Conservation (phyloP, 64 coral and sea anemone species). For the Orbicella faveolata region DNA sequence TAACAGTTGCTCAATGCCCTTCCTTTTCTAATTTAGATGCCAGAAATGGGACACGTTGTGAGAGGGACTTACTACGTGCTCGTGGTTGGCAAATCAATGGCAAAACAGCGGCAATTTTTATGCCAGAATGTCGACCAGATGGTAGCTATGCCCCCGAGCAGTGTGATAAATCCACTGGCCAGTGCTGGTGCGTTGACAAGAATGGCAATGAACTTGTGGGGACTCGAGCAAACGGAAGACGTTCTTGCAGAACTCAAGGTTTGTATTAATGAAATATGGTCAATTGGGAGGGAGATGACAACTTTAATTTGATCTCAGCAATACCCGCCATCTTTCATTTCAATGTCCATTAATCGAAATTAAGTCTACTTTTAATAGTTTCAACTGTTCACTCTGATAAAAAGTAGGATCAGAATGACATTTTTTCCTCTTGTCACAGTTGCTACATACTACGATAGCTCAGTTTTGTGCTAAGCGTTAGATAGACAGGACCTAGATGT, state of each 20-base stretch:
- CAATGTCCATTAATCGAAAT: no score
- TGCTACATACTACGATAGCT: no score
- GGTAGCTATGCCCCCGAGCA: constrained; percentile 34
- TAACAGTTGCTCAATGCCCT: no score
- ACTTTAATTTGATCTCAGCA: no score
- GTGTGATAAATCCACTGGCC: neutral
- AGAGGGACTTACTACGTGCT: constrained; percentile 12
- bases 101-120: neutral
- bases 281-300: no score
- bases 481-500: no score
- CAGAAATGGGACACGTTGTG: constrained; percentile 13
- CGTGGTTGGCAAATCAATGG: constrained; percentile 38
- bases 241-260: constrained; percentile 21
- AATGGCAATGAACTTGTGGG: constrained; percentile 34
- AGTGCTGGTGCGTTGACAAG: constrained; percentile 39
- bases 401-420: no score
- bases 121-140: constrained; percentile 21
- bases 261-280: neutral
- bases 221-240: constrained; percentile 26
- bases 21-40: neutral
- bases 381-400: no score
- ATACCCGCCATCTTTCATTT: no score
- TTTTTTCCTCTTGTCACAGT: no score
- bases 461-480: no score
- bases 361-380: no score